Evolutionary conservation across 2,113 vertebrate species (phyloP), one percentile per base, ranked within the genome.

Genomic region (Polypterus senegalus): DNA sequence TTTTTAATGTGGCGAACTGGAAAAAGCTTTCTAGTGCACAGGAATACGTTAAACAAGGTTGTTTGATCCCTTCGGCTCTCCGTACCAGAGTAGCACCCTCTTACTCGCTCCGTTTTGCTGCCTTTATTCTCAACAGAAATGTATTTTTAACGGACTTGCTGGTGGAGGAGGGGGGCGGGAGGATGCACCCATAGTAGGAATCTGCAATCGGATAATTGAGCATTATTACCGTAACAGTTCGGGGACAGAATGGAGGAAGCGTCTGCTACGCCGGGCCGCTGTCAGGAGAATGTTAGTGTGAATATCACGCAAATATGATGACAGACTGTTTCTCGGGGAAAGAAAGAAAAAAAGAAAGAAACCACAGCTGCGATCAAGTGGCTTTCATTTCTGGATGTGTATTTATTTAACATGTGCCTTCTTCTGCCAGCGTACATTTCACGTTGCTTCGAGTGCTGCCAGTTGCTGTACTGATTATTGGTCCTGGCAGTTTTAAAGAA

Each of bases 51-150:
- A 69, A 27, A 7, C 57, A 8, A 43, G 48, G 46, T n/a, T 8
- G 49, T 68, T 73, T 77, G 71, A 64, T 44, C 75, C 70, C 48
- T 72, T 67, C 63, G 73, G 71, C 61, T 65, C 62, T 72, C 75
- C 73, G 73, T 77, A 77, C 60, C 53, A 7, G 59, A 70, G 63
- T 63, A 58, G 66, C 61, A 65, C 63, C 63, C 63, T 64, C 46
- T 48, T 58, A 55, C 54, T 60, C 54, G 27, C 27, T 61, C 65
- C 61, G 46, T 62, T 71, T 64, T 66, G 70, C 65, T 61, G 62
- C 57, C 62, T 63, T 68, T 64, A 51, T 58, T 62, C 66, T 56
- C 67, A 46, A 52, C 55, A 57, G 27, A 54, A 57, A 59, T 58
- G 54, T 65, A 49, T 60, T 51, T 27, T 59, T 56, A 59, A 55